Base-by-base conservation (phyloP, 2,888 invertebrate species). In the Scelioninae gen. 1 region DNA sequence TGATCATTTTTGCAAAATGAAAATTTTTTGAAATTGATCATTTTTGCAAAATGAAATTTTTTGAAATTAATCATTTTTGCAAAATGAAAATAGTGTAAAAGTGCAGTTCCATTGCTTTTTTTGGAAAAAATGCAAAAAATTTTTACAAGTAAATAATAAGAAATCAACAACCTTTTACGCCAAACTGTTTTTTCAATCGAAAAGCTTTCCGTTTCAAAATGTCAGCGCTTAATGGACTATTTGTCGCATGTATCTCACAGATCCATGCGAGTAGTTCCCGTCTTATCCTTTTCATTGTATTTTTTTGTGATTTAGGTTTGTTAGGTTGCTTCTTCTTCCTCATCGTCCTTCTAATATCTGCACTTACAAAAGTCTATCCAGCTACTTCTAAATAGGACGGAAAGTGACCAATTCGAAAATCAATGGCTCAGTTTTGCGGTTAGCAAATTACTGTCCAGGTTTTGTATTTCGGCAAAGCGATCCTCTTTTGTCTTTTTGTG, bases 201-300 rank as follows among this genome's bases (percentile, higher is more conserved):
- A 88, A 58, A 31, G 89, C 88, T 80, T 87, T 89, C 1, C 87
- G 68, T 13, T 85, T 86, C 8, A 90, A 65, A 32, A 85, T 66
- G 15, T 83, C 72, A 47, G 84, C 85, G 82, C 87, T 85, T 23
- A 90, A 74, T 9, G 71, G 84, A 63, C 77, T 74, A 63, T 89
- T 88, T 15, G 84, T 87, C 9, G 91, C 90, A 76, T 88, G 87
- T 55, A 83, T 87, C 65, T 88, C 84, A 71, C 90, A 90, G 51
- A 87, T 84, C 91, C 91, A 90, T 78, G 74, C 83, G 8, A 91
- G 85, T 32, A 90, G 78, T 53, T 87, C 85, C 6, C 85, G 75
- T 60, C 86, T 88, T 15, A 88, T 66, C 32, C 56, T 62, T 56
- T 84, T 83, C 85, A 86, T 88, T 49, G 56, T 72, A 34, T 51